These are phyloP conservation scores for Heliconius congener DNA, from an alignment of 1,140 invertebrate genomes.

Conservation along the genomic window DNA sequence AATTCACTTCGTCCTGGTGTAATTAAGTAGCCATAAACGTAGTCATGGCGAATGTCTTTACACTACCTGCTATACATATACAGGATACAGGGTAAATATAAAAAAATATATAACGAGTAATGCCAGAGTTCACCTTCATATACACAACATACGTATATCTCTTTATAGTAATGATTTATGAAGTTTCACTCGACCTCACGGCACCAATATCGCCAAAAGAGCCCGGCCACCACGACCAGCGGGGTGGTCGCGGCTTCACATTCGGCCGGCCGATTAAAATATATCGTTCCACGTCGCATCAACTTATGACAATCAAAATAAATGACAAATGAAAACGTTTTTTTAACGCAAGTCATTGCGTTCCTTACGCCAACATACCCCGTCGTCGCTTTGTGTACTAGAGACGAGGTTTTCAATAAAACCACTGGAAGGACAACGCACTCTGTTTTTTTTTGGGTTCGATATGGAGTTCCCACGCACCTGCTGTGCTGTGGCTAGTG, in stretches of 20 bases:
- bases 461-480: constrained; percentile 67
- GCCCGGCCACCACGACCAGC: not conserved
- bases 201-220: not conserved
- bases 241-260: constrained; percentile 48
- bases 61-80: not conserved
- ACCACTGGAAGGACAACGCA: constrained; percentile 63
- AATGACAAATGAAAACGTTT: constrained; percentile 81
- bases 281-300: constrained; percentile 75
- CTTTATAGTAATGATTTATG: not conserved
- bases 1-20: no score
- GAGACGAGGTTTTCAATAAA: constrained; percentile 70
- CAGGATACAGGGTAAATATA: not conserved
- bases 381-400: constrained; percentile 67
- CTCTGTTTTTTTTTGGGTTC: constrained; percentile 48
- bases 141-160: not conserved
- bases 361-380: constrained; percentile 70
- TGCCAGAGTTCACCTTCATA: no score
- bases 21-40: no score
- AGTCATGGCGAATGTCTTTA: not conserved
- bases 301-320: constrained; percentile 81
- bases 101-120: not conserved
- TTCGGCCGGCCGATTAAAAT: constrained; percentile 63
- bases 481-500: constrained; percentile 49
- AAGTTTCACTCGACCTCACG: not conserved
- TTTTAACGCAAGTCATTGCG: constrained; percentile 73